Evolutionary conservation across 2,113 vertebrate genomes (phyloP), one percentile per base, ranked within the genome.

Genomic region (Globicephala melas): DNA sequence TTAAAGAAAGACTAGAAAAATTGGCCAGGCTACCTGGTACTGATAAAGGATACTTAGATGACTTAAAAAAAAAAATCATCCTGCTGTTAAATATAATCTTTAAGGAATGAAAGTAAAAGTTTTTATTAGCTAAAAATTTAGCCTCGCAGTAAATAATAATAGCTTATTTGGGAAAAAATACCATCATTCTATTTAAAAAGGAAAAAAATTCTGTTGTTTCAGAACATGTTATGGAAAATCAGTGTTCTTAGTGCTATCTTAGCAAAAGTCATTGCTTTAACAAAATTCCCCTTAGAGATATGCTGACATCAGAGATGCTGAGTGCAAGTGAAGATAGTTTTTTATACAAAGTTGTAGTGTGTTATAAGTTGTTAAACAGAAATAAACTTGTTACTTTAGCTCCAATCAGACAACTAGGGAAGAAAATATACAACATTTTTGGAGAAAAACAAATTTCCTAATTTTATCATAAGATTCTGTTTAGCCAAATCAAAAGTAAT

Each of bases 1-100:
- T 63, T 87, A 53, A 95, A 94, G 44, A 96, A 83, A 86, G 10
- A 82, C 38, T 41, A 79, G 70, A 70, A 92, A 97, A 97, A 84
- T 68, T 92, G 15, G 5, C 14, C 21, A 68, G 41, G 18, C 11
- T 70, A 53, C 44, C 8, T 80, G 18, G 50, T 60, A 53, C 14
- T 77, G 47, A 62, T 82, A 96, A 89, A 92, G 7, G 31, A 33
- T 95, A 65, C 17, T 47, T 77, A 74, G 47, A 55, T 5, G 31
- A 38, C 6, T 36, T 77, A 23, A 65, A 44, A 71, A 58, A 58
- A 58, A 33, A 23, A 63, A 67, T 77, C 50, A 86, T 20, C 26
- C 17, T 60, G 28, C 2, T 94, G 36, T 31, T 94, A 88, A 82
- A 53, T 65, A 62, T 80, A 6, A 74, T 81, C 44, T 94, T 87